A percentile compares a stretch with the other conserved stretches of the same genome.
Evolutionary conservation across 1,140 invertebrate genomes (phyloP).

Genomic region (Hermatobates lingyangjiaoensis): DNA sequence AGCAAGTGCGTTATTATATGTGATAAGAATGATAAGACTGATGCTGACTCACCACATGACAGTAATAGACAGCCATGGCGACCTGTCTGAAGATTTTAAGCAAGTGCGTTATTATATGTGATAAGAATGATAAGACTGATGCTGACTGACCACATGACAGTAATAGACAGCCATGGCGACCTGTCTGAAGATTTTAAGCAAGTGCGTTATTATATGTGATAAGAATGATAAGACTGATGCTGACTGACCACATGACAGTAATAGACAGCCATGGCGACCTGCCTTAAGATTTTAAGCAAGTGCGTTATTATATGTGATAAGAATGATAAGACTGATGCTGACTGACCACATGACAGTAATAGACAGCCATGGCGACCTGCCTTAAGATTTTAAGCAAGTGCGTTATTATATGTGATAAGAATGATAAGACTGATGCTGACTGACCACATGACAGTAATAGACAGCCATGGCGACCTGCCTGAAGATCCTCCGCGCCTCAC

Average conservation of each 20-base stretch:
- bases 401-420: too few species aligned
- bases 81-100: conserved; percentile 98
- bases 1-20: too few species aligned
- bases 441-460: conserved; percentile 92
- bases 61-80: conserved; percentile 92
- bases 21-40: too few species aligned
- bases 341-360: conserved; percentile 87
- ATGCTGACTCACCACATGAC: conserved; percentile 95
- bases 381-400: too few species aligned
- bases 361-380: conserved; percentile 92
- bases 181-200: conserved; percentile 96
- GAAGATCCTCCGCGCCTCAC: conserved; percentile 88
- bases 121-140: too few species aligned
- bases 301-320: too few species aligned
- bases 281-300: too few species aligned
- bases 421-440: too few species aligned
- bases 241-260: conserved; percentile 98
- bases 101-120: too few species aligned
- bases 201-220: too few species aligned
- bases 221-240: too few species aligned
- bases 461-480: conserved; percentile 93
- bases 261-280: conserved; percentile 92
- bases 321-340: too few species aligned
- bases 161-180: conserved; percentile 95
- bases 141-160: conserved; percentile 95